A percentile compares a stretch with the other conserved stretches of the same genome.
These are phyloP conservation scores for Caranx melampygus DNA, from an alignment of 2,113 vertebrate species.

Conservation along the genomic window DNA sequence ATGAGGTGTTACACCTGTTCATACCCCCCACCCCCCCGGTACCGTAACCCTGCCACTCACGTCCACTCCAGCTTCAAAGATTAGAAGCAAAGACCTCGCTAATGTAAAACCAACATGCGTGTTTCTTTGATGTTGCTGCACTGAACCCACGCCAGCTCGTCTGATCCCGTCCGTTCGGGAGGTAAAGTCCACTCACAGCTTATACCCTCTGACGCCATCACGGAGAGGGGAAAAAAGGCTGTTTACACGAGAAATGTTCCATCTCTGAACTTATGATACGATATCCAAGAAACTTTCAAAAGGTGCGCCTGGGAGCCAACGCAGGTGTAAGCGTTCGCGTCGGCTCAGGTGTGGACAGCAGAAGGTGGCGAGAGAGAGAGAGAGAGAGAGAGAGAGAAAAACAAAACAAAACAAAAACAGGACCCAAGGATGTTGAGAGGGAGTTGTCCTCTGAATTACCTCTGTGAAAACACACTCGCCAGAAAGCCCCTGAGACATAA, in stretches of 20 bases:
- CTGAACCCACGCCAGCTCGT: constrained; percentile 23
- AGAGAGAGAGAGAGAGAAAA: constrained; percentile 6
- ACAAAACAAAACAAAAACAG: not conserved
- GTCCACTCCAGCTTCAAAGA: constrained; percentile 15
- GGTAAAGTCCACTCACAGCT: constrained; percentile 2
- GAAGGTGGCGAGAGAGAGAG: not conserved
- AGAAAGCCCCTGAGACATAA: constrained; percentile 68
- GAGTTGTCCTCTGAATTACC: constrained; percentile 71
- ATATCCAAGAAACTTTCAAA: constrained; percentile 7
- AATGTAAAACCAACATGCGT: constrained; percentile 20
- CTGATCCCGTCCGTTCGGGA: constrained; percentile 20
- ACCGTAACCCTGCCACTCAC: not conserved
- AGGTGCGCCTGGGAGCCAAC: not conserved
- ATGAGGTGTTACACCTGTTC: constrained; percentile 9
- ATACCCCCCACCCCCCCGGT: not conserved
- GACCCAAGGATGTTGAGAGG: constrained; percentile 33
- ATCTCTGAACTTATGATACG: not conserved
- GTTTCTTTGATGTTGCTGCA: constrained; percentile 3
- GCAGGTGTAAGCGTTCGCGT: constrained; percentile 16
- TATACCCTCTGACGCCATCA: not conserved
- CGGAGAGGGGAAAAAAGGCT: not conserved
- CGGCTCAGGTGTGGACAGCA: constrained; percentile 40
- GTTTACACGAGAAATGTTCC: constrained; percentile 21
- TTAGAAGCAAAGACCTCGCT: constrained; percentile 22
- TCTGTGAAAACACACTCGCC: constrained; percentile 58